Evolutionary conservation across 2,113 vertebrate genomes (phyloP).

Genomic region (Cyanoderma ruficeps): DNA sequence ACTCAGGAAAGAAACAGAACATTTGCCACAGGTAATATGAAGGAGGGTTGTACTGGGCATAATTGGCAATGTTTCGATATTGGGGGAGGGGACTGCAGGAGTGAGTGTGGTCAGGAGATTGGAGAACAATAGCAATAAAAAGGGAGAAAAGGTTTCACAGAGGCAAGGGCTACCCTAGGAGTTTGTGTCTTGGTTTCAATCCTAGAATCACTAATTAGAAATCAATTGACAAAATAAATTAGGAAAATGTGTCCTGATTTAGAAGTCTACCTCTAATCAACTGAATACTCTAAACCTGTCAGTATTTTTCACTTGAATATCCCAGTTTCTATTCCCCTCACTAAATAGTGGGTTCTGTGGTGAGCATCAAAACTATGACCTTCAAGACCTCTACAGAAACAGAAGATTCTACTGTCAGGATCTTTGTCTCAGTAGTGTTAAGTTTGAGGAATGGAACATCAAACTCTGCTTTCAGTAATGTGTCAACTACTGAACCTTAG

Average conservation of each 20-base stretch:
- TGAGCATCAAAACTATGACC: neutral
- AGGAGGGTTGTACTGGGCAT: neutral
- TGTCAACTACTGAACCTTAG: neutral
- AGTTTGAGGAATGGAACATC: neutral
- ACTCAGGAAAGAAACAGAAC: neutral
- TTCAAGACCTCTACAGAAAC: neutral
- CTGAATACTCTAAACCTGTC: neutral
- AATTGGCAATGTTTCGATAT: neutral
- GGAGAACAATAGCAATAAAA: neutral
- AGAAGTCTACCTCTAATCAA: neutral
- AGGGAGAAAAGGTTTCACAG: neutral
- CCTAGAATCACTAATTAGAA: neutral
- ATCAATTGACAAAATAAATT: neutral
- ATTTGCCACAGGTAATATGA: neutral
- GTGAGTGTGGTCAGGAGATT: rapidly evolving
- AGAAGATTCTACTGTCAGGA: neutral
- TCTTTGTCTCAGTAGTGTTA: rapidly evolving
- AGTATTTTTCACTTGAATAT: neutral
- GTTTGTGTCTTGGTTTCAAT: neutral
- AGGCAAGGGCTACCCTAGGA: neutral
- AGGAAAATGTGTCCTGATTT: neutral
- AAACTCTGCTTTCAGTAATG: neutral
- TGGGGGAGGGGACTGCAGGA: neutral
- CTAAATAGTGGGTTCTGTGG: neutral
- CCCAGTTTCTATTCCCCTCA: neutral